Base-by-base conservation (phyloP, 2,888 invertebrate genomes). In the Sphaerophoria taeniata region DNA sequence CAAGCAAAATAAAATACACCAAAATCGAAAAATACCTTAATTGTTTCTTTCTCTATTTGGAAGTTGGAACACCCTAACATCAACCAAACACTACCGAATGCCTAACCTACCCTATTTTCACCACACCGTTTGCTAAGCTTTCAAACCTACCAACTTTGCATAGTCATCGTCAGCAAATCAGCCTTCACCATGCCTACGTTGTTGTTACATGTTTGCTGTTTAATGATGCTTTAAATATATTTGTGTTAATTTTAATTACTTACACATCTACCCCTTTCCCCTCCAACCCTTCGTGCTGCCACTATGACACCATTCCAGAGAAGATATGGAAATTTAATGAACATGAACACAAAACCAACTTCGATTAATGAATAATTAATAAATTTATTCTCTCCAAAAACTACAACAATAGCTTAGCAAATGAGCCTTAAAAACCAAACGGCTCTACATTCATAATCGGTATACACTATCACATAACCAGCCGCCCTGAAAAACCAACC, bases 311-410 rank as follows among this genome's bases (percentile, higher is more conserved):
- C 24, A 24, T 24, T 24, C 24, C 24, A 24, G 24, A 24, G 24
- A 24, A 24, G 24, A 24, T 24, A 24, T 24, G 24, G 24, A 24
- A 24, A 24, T 24, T 24, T 43, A 43, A 43, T 43, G 11, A 9
- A 16, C 3, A 49, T 7, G 9, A 49, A 16, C 14, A n/a, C 43
- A 79, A 67, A 45, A 33, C 45, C 47, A 45, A 47, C 63, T 73
- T 70, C 63, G 71, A 79, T 83, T 78, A 78, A 78, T 78, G 74
- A 78, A 83, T 78, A 83, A 83, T 83, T 83, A 83, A 83, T 78
- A 83, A 83, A 83, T 83, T 70, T 83, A 79, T 70, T 78, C 47
- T 45, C 69, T 39, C 12, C 43, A 11, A 7, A 79, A 83, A 83
- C 74, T 74, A 83, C 70, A 60, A 60, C n/a, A 49, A 51, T 24